Base-by-base conservation (phyloP, 1,140 invertebrate species). In the Acromyrmex echinatior region DNA sequence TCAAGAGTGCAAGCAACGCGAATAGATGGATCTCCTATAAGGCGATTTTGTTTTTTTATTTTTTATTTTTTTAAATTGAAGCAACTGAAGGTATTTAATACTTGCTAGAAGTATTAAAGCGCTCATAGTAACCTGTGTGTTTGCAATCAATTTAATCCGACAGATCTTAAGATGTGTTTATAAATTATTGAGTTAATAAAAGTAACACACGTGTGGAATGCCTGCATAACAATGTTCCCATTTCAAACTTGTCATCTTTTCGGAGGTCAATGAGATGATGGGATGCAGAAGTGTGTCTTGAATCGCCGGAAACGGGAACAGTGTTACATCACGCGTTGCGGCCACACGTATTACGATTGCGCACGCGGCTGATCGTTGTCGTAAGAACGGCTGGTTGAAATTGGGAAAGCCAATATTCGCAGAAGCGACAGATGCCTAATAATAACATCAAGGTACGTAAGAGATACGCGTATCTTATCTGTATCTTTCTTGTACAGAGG, bases 341-440 rank as follows among this genome's bases (percentile, higher is more conserved):
- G 65, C 53, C 21, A 58, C 78, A 58, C 65, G 65, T 71, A 65
- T 51, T 56, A 68, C 49, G 49, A 39, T 71, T 56, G 60, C 45
- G 28, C 49, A 12, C 65, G 49, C 31, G 65, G 10, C 18, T 2
- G 39, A 53, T 21, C 60, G 45, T 49, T 18, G 28, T 68, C 18
- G 9, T 25, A 12, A 2, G 45, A 21, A 35, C 16, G 25, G 53
- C 0, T 12, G 39, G 25, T n/a, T 16, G n/a, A 63, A 76, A 71
- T 71, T 16, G 25, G 58, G 53, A 25, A n/a, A 51, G 12, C 6
- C 45, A 18, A 21, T 18, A 39, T 73, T 62, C 56, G 21, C 49
- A 14, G 21, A 63, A 78, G 14, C 31, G 10, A 35, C 39, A 12
- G 25, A 73, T 18, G 10, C 2, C 53, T 10, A 51, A 62, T 74